Evolutionary conservation across 1,140 invertebrate genomes (phyloP).

Genomic region (Drosophila orosa): DNA sequence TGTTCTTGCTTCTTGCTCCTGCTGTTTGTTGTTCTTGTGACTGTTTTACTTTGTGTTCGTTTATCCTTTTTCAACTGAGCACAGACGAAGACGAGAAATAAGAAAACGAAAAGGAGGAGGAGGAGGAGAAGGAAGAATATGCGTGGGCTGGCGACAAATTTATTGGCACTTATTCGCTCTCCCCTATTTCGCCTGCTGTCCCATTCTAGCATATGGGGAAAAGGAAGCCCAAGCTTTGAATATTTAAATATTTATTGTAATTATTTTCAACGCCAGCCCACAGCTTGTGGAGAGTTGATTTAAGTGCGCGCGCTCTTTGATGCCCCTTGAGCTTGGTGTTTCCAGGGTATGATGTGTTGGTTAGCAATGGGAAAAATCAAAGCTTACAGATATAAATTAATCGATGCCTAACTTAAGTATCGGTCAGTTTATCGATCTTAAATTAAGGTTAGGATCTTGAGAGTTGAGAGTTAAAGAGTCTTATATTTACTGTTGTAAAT

Average conservation of each 20-base stretch:
- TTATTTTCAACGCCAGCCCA: conserved; percentile 48
- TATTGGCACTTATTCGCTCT: conserved; percentile 49
- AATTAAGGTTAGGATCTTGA: too few relatives aligned
- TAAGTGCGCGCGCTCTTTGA: conserved; percentile 27
- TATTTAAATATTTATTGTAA: conserved; percentile 57
- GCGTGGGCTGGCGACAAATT: conserved; percentile 61
- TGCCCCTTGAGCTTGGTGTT: conserved; percentile 8
- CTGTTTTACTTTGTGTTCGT: conserved; percentile 45
- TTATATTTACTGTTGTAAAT: too few relatives aligned
- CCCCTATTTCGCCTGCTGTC: conserved; percentile 8
- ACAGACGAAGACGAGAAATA: conserved; percentile 8
- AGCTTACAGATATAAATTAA: neutral
- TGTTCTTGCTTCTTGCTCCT: conserved; percentile 40
- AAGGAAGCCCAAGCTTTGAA: conserved; percentile 41
- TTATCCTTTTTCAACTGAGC: conserved; percentile 39
- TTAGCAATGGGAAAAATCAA: neutral
- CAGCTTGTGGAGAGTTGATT: conserved; percentile 25
- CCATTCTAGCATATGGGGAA: conserved; percentile 17
- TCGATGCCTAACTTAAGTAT: too few relatives aligned
- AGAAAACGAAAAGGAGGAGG: conserved; percentile 3
- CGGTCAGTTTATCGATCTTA: too few relatives aligned
- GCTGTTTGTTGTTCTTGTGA: conserved; percentile 27
- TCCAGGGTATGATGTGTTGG: neutral
- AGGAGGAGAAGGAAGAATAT: conserved; percentile 12
- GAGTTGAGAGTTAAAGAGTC: too few relatives aligned